Percentiles rank a stretch among this genome's conserved stretches.
Evolutionary conservation across 2,888 invertebrate genomes (phyloP).

Genomic region (Orthosia gothica): DNA sequence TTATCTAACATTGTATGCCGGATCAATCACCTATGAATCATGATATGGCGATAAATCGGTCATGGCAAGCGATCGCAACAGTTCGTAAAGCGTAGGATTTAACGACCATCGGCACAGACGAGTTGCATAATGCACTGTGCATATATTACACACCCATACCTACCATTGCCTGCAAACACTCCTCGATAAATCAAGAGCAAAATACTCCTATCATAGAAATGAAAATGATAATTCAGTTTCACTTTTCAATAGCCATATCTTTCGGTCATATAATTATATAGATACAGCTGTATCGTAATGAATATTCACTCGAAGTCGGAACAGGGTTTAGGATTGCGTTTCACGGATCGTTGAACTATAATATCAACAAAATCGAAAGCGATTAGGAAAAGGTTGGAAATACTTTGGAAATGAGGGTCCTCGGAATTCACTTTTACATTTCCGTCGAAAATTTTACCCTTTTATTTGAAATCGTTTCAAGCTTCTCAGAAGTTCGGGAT

Average conservation of each 20-base stretch:
- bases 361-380: constrained; percentile 63
- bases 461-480: constrained; percentile 40
- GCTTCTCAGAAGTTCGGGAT: neutral
- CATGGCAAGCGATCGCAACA: constrained; percentile 76
- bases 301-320: constrained; percentile 53
- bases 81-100: constrained; percentile 73
- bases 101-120: constrained; percentile 64
- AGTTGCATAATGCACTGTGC: constrained; percentile 64
- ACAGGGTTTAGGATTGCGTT: constrained; percentile 62
- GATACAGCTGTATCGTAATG: constrained; percentile 47
- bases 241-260: constrained; percentile 55
- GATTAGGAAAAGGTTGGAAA: constrained; percentile 64
- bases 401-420: constrained; percentile 53
- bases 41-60: constrained; percentile 76
- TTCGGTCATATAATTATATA: constrained; percentile 44
- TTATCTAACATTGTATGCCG: constrained; percentile 68
- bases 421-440: too few relatives aligned
- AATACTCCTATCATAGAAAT: constrained; percentile 48
- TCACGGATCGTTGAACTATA: constrained; percentile 61
- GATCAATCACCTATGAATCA: constrained; percentile 83
- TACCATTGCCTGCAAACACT: constrained; percentile 31
- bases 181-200: constrained; percentile 47
- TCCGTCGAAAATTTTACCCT: constrained; percentile 34
- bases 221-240: constrained; percentile 53
- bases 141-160: constrained; percentile 29